Conservation (phyloP, 92 coral and sea anemone genomes). For the Heliopora coerulea region DNA sequence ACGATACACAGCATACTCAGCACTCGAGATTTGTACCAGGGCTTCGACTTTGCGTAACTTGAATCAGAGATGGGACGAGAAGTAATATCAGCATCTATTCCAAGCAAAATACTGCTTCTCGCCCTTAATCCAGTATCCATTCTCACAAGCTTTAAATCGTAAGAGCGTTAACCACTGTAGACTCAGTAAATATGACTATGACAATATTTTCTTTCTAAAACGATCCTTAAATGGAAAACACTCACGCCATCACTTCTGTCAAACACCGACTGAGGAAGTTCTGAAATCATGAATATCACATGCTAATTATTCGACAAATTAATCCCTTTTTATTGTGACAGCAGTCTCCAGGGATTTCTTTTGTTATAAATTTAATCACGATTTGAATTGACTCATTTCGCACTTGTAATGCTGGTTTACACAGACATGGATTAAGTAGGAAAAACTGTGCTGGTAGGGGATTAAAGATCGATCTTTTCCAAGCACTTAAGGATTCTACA, state of each 20-base stretch:
- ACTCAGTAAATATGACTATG: not conserved
- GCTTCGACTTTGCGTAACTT: conserved; percentile 66
- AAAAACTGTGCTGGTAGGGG: too few relatives aligned
- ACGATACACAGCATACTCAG: conserved; percentile 73
- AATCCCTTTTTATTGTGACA: conserved; percentile 37
- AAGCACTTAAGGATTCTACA: too few relatives aligned
- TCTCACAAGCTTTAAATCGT: not conserved
- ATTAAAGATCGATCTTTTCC: too few relatives aligned
- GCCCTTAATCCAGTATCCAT: conserved; percentile 34
- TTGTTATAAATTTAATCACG: not conserved
- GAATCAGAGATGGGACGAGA: not conserved
- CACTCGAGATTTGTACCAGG: conserved; percentile 90
- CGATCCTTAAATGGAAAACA: not conserved
- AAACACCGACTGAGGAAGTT: conserved; percentile 17
- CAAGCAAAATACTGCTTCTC: conserved; percentile 22
- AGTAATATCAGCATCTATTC: conserved; percentile 3
- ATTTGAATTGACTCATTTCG: not conserved
- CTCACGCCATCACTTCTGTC: conserved; percentile 15
- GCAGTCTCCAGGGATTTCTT: conserved; percentile 22
- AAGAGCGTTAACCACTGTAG: conserved; percentile 8
- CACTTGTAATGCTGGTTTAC: too few relatives aligned
- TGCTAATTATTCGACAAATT: conserved; percentile 36
- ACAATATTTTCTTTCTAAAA: not conserved
- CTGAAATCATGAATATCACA: conserved; percentile 29
- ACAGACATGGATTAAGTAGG: too few relatives aligned